Conservation (phyloP, 2,797 vertebrate species). For the Onychomys torridus region DNA sequence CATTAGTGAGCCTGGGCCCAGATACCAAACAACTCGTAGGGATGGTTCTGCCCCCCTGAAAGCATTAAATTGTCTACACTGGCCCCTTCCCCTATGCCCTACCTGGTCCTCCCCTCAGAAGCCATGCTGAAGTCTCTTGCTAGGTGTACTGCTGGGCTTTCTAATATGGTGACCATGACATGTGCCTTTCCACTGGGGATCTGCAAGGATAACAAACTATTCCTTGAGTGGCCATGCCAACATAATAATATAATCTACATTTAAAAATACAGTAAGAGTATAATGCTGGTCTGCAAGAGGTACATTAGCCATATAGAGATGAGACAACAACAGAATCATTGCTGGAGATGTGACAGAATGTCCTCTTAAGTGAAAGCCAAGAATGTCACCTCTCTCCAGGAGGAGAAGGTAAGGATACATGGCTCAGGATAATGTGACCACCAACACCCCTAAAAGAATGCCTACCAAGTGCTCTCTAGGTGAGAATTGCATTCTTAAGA, state of each 20-base stretch:
- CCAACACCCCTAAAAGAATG: not conserved
- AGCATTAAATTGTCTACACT: not conserved
- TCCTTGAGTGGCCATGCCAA: not conserved
- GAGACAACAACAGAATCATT: not conserved
- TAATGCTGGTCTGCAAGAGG: not conserved
- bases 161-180: not conserved
- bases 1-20: not conserved
- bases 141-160: not conserved
- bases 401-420: not conserved
- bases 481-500: not conserved
- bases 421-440: not conserved
- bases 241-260: not conserved
- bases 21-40: not conserved
- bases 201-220: not conserved
- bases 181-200: not conserved
- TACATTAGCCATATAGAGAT: not conserved
- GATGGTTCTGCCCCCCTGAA: not conserved
- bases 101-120: not conserved
- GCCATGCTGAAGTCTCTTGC: not conserved
- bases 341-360: constrained; percentile 9
- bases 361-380: constrained; percentile 1
- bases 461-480: not conserved
- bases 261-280: not conserved
- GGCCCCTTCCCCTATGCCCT: not conserved
- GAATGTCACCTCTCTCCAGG: not conserved